Evolutionary conservation across 2,113 vertebrate genomes (phyloP), one percentile per base, ranked within the genome.

Genomic region (Pseudopodoces humilis): DNA sequence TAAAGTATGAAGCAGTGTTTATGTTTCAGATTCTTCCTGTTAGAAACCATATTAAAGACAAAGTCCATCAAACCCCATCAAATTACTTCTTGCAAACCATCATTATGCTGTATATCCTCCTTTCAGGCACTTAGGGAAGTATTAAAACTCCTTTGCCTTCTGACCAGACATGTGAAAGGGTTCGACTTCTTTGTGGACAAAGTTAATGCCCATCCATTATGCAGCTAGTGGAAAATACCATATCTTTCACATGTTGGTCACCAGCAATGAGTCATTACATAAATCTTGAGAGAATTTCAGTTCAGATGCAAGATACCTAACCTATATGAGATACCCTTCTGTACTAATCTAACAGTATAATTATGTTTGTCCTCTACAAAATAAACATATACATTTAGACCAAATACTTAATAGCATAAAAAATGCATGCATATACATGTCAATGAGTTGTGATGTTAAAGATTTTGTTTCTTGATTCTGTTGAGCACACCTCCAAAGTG

Each of bases 371-470:
- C 17, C 20, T 67, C 21, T 16, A 10, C 13, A 84, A 78, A 80
- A 64, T 13, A 91, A 55, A 10, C 7, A 56, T 5, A 63, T 0
- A 58, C 3, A 50, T 1, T 46, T 0, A 70, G 7, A 49, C 4
- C 25, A 23, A 33, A 12, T 41, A 64, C 70, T 76, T 85, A 37
- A 9, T 33, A 86, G 27, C 30, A 58, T 7, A 64, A 4, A 60
- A 76, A 62, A 56, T 25, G 5, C 7, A 43, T 28, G 28, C 19
- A 60, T 28, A 46, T 11, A 68, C 1, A 0, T 4, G 12, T 14
- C 56, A 9, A 47, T 22, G 52, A 31, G 15, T 8, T 6, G 2
- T 41, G 35, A 37, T 20, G 46, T 65, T 83, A 10, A 35, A 67
- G n/a, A 11, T 75, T 56, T 49, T 58, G 6, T 35, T 58, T 50